Conservation (phyloP, 2,888 invertebrate species). For the Lycia hirtaria region DNA sequence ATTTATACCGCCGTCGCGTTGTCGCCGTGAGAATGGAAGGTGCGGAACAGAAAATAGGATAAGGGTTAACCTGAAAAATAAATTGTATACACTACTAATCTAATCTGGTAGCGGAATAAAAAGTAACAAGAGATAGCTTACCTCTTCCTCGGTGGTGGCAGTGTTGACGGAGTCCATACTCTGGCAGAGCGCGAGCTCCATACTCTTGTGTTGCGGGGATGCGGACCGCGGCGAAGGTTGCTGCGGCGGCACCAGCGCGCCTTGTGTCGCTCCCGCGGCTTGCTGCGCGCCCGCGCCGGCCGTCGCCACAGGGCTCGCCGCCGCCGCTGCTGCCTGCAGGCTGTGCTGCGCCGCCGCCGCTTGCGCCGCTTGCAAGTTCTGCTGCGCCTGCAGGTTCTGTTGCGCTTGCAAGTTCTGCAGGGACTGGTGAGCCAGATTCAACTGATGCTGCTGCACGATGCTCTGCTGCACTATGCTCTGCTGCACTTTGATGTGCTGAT, state of each 20-base stretch:
- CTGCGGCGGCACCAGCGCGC: constrained; percentile 79
- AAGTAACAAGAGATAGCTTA: constrained; percentile 78
- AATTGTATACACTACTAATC: not conserved
- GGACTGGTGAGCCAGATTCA: constrained; percentile 80
- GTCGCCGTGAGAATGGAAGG: constrained; percentile 41
- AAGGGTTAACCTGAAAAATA: constrained; percentile 37
- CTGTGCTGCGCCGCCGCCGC: constrained; percentile 48
- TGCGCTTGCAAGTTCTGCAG: constrained; percentile 74
- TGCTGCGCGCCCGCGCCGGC: constrained; percentile 72
- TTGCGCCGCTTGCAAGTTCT: constrained; percentile 63
- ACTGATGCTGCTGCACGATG: constrained; percentile 80
- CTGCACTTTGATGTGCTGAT: constrained; percentile 81
- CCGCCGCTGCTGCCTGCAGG: constrained; percentile 59
- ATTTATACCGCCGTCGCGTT: constrained; percentile 39
- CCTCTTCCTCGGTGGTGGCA: constrained; percentile 98
- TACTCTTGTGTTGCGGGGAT: constrained; percentile 79
- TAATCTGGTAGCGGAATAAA: not conserved
- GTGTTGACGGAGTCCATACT: constrained; percentile 99
- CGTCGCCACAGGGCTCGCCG: constrained; percentile 71
- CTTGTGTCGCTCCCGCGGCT: constrained; percentile 70
- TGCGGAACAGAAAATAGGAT: constrained; percentile 39
- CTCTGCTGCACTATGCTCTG: constrained; percentile 81
- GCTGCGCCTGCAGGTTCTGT: constrained; percentile 63
- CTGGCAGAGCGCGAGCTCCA: constrained; percentile 93
- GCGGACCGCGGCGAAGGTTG: constrained; percentile 74